A percentile compares a stretch with the other conserved stretches of the same genome.
Conservation (phyloP, 1,140 invertebrate species). For the Micrasema longulum region DNA sequence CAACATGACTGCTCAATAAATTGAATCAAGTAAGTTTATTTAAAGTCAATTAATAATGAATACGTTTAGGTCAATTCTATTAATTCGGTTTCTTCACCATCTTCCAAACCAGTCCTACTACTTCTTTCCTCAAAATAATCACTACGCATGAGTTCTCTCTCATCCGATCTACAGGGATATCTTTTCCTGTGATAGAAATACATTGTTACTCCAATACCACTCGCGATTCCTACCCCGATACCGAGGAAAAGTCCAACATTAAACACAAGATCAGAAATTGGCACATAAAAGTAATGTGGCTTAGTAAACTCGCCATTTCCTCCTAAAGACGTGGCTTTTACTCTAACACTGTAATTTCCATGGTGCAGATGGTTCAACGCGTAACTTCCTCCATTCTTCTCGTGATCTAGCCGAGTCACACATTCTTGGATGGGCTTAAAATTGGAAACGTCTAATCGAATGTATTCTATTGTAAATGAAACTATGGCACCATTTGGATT, state of each 20-base stretch:
- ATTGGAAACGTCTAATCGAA: conserved; percentile 59
- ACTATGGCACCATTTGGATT: conserved; percentile 75
- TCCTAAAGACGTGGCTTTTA: conserved; percentile 74
- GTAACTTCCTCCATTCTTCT: conserved; percentile 50
- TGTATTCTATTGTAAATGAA: conserved; percentile 71
- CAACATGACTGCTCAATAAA: neutral
- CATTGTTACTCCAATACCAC: neutral
- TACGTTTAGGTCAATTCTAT: conserved; percentile 5
- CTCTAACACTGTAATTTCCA: conserved; percentile 73
- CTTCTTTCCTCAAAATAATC: neutral
- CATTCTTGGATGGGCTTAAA: conserved; percentile 57
- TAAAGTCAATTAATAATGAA: neutral
- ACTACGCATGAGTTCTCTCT: neutral
- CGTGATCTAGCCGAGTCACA: conserved; percentile 60
- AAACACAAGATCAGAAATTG: conserved; percentile 1
- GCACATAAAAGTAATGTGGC: neutral
- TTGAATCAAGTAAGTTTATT: conserved; percentile 23
- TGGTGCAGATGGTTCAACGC: conserved; percentile 62
- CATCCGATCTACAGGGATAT: neutral
- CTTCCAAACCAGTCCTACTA: neutral
- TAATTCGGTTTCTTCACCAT: neutral
- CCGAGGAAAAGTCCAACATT: conserved; percentile 33
- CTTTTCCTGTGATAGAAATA: conserved; percentile 15
- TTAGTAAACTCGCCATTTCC: conserved; percentile 70
- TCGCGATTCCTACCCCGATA: neutral